Evolutionary conservation across 2,888 invertebrate genomes (phyloP), one percentile per base, ranked within the genome.

Genomic region (Hyppa rectilinea): DNA sequence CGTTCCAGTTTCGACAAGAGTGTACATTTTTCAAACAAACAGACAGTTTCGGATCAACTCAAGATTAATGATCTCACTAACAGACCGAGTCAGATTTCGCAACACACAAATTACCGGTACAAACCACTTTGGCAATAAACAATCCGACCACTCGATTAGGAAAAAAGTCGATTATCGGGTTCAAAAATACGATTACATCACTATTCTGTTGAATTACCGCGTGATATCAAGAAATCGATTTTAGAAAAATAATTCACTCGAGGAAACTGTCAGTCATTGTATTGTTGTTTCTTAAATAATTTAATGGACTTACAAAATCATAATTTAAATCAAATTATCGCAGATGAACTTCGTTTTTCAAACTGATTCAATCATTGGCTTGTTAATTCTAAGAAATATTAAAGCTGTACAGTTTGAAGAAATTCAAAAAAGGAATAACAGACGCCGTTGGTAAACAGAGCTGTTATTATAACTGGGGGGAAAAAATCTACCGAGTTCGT

Each of bases 401-500:
- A 82, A 84, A 72, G 78, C 75, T 61, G 61, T 75, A 75, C 82
- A 80, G 83, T 84, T 82, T 84, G 81, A 84, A 84, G 88, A 88
- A 88, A 88, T 88, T 88, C 81, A 86, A 87, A 87, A 90, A 92
- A 91, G 88, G 89, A 88, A 87, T 88, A 91, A 89, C 92, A 92
- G 91, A 91, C 92, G 87, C 88, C 86, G 83, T 90, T 79, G 87
- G 91, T 92, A 92, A 94, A 93, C 93, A 93, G 90, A 89, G 89
- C 89, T 93, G 92, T 93, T 93, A 93, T 93, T 93, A 92, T 92
- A 92, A 92, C 90, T 90, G 89, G 90, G 91, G 91, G 91, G 89
- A 88, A 90, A 92, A 92, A 93, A 90, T 85, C 84, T 86, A 86
- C 71, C 29, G 87, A 88, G 95, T 91, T 95, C 95, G 92, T 89